phyloP scores from a whole-genome alignment of 2,113 vertebrate species.

The Xiphophorus hellerii region DNA sequence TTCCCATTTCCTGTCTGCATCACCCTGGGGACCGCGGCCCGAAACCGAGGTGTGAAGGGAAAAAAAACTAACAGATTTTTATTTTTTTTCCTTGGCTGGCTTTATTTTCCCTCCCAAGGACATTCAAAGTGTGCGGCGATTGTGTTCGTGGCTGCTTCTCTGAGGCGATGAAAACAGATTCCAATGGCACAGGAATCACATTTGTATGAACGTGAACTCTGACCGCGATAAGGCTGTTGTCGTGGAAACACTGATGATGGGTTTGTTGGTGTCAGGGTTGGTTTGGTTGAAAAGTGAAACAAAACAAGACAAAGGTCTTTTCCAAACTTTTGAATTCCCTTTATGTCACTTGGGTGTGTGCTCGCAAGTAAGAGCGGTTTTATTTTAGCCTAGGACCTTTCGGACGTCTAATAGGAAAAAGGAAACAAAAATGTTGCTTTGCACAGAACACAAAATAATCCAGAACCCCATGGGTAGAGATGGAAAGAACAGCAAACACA shows the following conservation, averaged over 20 bases:
- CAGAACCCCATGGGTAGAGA: background rate
- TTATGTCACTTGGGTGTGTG: background rate
- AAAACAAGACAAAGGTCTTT: slow-evolving; percentile 54
- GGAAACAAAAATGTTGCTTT: background rate
- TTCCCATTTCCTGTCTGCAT: slow-evolving; percentile 74
- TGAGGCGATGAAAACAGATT: slow-evolving; percentile 61
- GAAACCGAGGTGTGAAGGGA: slow-evolving; percentile 56
- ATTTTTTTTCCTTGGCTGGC: slow-evolving; percentile 56
- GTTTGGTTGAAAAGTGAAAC: slow-evolving; percentile 58
- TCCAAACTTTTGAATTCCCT: slow-evolving; percentile 32
- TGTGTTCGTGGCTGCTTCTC: slow-evolving; percentile 33
- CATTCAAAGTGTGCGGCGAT: slow-evolving; percentile 50
- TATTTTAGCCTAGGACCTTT: background rate
- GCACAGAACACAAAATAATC: background rate
- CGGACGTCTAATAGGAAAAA: background rate
- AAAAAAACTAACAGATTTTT: slow-evolving; percentile 30
- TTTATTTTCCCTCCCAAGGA: slow-evolving; percentile 68
- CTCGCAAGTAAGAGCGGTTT: background rate
- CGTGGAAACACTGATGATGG: slow-evolving; percentile 71
- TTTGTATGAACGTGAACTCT: slow-evolving; percentile 65
- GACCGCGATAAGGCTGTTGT: slow-evolving; percentile 62
- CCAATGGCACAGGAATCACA: slow-evolving; percentile 65
- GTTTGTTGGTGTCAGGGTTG: slow-evolving; percentile 72
- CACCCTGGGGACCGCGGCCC: slow-evolving; percentile 52
- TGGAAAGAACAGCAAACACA: background rate